These are phyloP conservation scores for Gryllus longicercus DNA, from an alignment of 2,888 invertebrate genomes.

Conservation along the genomic window DNA sequence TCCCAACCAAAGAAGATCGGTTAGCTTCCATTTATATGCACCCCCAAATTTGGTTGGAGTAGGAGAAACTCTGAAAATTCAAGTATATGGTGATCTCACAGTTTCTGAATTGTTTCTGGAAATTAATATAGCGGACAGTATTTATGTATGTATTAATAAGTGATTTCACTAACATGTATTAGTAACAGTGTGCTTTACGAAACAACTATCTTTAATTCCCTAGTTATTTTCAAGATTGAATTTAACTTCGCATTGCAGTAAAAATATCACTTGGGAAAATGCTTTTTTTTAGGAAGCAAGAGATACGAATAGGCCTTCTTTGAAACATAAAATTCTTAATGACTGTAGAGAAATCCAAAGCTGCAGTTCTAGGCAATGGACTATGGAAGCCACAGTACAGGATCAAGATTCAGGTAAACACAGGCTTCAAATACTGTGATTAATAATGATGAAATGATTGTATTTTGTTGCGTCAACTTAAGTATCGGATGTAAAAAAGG, in stretches of 20 bases:
- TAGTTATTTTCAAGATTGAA: no score
- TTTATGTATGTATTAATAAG: no score
- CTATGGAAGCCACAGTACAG: conserved; percentile 62
- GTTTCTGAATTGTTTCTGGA: not conserved
- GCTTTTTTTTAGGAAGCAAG: not conserved
- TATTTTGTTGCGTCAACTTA: no score
- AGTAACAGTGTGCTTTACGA: no score
- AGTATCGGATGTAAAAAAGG: no score
- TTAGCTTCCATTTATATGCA: not conserved
- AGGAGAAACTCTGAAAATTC: not conserved
- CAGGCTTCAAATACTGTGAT: no score
- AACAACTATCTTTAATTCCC: no score
- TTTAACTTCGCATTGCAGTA: no score
- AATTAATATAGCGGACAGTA: not conserved
- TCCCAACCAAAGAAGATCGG: not conserved
- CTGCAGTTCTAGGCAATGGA: conserved; percentile 68
- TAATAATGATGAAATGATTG: no score
- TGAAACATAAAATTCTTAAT: conserved; percentile 63
- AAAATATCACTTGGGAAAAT: no score
- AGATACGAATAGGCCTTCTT: conserved; percentile 30
- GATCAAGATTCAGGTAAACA: conserved; percentile 61
- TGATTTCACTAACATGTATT: no score
- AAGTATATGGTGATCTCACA: not conserved
- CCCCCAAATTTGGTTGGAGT: not conserved
- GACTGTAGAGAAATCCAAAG: conserved; percentile 58